Conservation (phyloP, 2,797 vertebrate genomes). For the Trachurus trachurus region DNA sequence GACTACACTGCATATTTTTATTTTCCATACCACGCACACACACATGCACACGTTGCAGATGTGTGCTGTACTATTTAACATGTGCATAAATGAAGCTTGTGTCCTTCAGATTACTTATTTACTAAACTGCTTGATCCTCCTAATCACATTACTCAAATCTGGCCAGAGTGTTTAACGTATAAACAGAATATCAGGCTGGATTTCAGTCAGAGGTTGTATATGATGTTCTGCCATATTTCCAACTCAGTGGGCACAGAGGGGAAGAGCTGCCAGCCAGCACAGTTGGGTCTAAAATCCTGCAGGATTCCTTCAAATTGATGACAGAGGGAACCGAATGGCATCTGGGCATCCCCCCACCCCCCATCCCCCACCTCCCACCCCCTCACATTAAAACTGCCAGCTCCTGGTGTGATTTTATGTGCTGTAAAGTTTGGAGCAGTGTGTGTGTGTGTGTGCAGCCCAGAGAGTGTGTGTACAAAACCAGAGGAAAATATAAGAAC, state of each 20-base stretch:
- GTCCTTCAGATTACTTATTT: neutral
- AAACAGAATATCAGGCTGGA: constrained; percentile 23
- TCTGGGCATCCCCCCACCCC: constrained; percentile 60
- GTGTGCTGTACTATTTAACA: neutral
- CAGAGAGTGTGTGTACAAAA: constrained; percentile 3
- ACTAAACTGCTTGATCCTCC: neutral
- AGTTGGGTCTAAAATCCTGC: constrained; percentile 60
- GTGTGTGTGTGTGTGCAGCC: constrained; percentile 15
- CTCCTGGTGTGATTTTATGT: constrained; percentile 61
- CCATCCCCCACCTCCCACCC: neutral
- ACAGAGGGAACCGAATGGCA: constrained; percentile 59
- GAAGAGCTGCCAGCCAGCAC: constrained; percentile 38
- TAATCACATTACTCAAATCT: neutral
- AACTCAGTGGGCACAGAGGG: constrained; percentile 58
- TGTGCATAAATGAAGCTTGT: neutral
- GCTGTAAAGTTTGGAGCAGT: constrained; percentile 26
- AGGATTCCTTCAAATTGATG: constrained; percentile 73
- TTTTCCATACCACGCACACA: constrained; percentile 13
- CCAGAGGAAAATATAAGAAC: neutral
- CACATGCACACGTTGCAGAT: neutral
- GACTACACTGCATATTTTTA: constrained; percentile 34
- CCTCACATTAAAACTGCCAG: constrained; percentile 58
- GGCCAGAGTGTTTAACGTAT: neutral
- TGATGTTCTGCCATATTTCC: constrained; percentile 56
- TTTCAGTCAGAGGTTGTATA: constrained; percentile 22